Conservation (phyloP, 2,797 vertebrate genomes). For the Oreortyx pictus region DNA sequence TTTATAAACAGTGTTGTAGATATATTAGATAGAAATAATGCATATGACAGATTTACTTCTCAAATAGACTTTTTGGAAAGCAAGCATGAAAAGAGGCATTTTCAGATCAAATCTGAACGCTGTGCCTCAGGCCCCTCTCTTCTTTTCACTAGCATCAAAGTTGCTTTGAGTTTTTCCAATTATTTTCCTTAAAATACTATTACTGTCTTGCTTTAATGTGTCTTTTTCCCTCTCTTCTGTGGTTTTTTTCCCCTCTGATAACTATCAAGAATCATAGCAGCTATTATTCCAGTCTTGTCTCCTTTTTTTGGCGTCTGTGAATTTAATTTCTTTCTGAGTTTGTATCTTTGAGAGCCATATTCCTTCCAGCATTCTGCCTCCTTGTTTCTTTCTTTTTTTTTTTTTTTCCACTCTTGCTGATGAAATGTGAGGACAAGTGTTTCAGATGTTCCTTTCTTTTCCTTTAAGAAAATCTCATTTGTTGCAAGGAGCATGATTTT, state of each 20-base stretch:
- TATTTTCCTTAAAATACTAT: neutral
- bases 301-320: neutral
- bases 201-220: neutral
- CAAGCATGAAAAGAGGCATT: neutral
- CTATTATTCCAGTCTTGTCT: neutral
- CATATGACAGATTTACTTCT: neutral
- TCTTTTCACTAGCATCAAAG: neutral
- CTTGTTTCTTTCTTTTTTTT: neutral
- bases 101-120: neutral
- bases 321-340: constrained; percentile 12
- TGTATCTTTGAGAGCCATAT: neutral
- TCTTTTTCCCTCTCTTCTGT: neutral
- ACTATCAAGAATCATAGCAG: neutral
- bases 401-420: neutral
- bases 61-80: neutral
- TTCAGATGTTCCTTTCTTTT: neutral
- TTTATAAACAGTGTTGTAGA: neutral
- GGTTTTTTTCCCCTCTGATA: neutral
- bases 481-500: rapidly evolving
- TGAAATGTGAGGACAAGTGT: neutral
- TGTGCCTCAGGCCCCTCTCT: neutral
- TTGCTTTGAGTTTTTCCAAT: neutral
- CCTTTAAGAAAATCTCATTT: neutral
- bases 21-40: neutral
- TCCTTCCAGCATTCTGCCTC: neutral